Evolutionary conservation across 2,888 invertebrate genomes (phyloP).

Genomic region (Torymus auratus): DNA sequence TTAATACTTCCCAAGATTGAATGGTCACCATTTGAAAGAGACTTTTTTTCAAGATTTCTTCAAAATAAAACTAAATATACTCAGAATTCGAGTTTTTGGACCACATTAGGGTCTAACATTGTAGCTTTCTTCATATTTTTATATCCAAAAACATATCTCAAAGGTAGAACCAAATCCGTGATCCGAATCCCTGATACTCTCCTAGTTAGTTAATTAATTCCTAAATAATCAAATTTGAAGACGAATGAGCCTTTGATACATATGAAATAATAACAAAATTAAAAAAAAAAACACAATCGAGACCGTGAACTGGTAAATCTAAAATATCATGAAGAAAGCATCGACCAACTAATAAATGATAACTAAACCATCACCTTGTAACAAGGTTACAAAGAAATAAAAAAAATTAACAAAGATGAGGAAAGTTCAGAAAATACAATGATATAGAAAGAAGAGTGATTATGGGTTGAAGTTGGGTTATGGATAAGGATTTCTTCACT

Average conservation of each 20-base stretch:
- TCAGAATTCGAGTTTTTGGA: too few species aligned
- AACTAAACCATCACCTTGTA: slow-evolving; percentile 59
- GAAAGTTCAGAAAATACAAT: slow-evolving; percentile 48
- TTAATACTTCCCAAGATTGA: too few species aligned
- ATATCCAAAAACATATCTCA: too few species aligned
- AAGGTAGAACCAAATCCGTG: too few species aligned
- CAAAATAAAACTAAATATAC: too few species aligned
- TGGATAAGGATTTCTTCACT: slow-evolving; percentile 51
- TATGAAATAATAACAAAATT: slow-evolving; percentile 24
- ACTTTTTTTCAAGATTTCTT: too few species aligned
- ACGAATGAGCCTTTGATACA: neutral
- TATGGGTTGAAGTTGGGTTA: slow-evolving; percentile 50
- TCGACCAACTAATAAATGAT: slow-evolving; percentile 52
- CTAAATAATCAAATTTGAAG: too few species aligned
- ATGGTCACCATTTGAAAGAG: too few species aligned
- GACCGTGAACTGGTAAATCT: slow-evolving; percentile 43
- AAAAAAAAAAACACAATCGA: slow-evolving; percentile 12
- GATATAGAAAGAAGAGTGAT: slow-evolving; percentile 48
- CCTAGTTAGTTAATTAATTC: too few species aligned
- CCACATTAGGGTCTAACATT: too few species aligned
- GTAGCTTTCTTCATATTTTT: too few species aligned
- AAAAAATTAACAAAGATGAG: slow-evolving; percentile 45
- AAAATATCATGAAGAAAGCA: slow-evolving; percentile 53
- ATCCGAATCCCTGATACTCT: too few species aligned
- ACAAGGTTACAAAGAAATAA: slow-evolving; percentile 45